Evolutionary conservation across 2,888 invertebrate genomes (phyloP), one percentile per base, ranked within the genome.

Genomic region (Alloscopus bannaensis): DNA sequence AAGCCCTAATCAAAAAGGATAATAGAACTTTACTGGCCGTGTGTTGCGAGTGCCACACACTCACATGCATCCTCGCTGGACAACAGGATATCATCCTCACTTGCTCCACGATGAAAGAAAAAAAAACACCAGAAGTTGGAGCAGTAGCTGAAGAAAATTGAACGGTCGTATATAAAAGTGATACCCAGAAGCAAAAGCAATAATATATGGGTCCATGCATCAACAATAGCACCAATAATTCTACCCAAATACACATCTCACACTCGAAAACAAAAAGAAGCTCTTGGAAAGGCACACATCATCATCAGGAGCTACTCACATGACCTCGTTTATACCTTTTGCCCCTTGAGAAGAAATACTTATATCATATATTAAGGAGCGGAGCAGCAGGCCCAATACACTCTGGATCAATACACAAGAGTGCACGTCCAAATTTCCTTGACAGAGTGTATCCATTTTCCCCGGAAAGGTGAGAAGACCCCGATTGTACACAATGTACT

Each of bases 271-370:
- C 45, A 45, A 45, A 45, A 45, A 45, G 45, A n/a, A 45, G 8
- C 45, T n/a, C 13, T 45, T 16, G 45, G 18, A 18, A n/a, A n/a
- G n/a, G n/a, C n/a, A n/a, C n/a, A n/a, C 4, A 45, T 45, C 36
- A 36, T 36, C 36, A 36, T 55, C 55, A 26, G 57, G 57, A 8
- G 31, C 22, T 31, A 57, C n/a, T 31, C 31, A 26, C 57, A 57
- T 57, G 57, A 57, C 57, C 57, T 57, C 57, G 31, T 57, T 57
- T 57, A 22, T 52, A 52, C 52, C n/a, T 52, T 52, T 52, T 52
- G 52, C 52, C 52, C 52, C 22, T 52, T 36, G 13, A 6, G 36
- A 36, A 36, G 18, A 45, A 45, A 45, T 45, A 45, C 13, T 45
- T n/a, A 16, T 11, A 45, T n/a, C n/a, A n/a, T n/a, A n/a, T n/a